Evolutionary conservation across 2,888 invertebrate genomes (phyloP).

Genomic region (Ametastegia equiseti): DNA sequence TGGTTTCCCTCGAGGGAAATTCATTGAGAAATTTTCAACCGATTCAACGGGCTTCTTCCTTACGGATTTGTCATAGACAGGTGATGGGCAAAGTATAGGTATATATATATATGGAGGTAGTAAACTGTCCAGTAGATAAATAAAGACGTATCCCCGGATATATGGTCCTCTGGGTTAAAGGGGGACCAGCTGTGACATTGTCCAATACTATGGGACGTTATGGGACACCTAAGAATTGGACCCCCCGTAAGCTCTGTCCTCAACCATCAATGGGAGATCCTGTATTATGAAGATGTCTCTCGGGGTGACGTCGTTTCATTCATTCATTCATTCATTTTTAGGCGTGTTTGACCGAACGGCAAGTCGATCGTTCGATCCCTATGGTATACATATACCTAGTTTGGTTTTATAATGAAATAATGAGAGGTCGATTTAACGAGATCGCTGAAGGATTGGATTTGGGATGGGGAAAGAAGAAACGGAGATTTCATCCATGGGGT

Average conservation of each 20-base stretch:
- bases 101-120: constrained; percentile 43
- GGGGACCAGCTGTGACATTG: constrained; percentile 51
- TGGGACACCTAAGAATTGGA: constrained; percentile 46
- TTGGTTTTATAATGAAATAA: too few species aligned
- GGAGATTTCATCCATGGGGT: neutral
- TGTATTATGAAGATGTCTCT: constrained; percentile 19
- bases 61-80: constrained; percentile 70
- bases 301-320: constrained; percentile 25
- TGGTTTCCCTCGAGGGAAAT: neutral
- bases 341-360: neutral
- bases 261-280: constrained; percentile 33
- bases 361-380: neutral
- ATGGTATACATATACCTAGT: too few species aligned
- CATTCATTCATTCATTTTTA: neutral
- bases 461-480: neutral
- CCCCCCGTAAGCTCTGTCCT: constrained; percentile 50
- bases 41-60: neutral
- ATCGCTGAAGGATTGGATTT: too few species aligned
- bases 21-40: neutral
- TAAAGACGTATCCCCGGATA: constrained; percentile 63
- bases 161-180: constrained; percentile 60
- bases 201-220: constrained; percentile 46
- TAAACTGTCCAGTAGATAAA: constrained; percentile 12
- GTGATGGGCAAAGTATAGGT: constrained; percentile 55
- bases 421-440: neutral